Base-by-base conservation (phyloP, 2,797 vertebrate genomes). In the Netta rufina region DNA sequence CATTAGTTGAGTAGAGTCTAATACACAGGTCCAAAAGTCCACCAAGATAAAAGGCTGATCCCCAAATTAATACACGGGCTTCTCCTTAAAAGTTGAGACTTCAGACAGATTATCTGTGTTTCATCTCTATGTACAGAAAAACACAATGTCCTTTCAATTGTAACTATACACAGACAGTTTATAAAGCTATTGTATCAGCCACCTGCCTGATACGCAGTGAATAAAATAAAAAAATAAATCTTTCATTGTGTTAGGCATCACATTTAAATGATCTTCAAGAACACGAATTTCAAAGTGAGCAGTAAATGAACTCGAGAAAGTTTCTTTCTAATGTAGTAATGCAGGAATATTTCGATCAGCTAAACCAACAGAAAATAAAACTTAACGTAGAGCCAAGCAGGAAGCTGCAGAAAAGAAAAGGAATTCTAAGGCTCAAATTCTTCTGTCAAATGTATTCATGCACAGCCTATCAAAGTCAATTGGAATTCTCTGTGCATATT, bases 331-430 rank as follows among this genome's bases (percentile, higher is more conserved):
- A 61, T 56, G 33, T 24, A 87, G 49, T 33, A 82, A 60, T 1
- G 1, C 33, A 89, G 57, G 53, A 85, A 85, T 30, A 47, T 56
- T 92, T 75, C 2, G 2, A 54, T 75, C 36, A 86, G 41, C 33
- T 72, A 81, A 78, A 75, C 19, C n/a, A 84, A 86, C 38, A 84
- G 58, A 86, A 91, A 77, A 91, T 56, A 84, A 73, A 77, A 84
- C 20, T n/a, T 57, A 73, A 84, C 0, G 0, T 38, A 43, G 38
- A 66, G 62, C 41, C 17, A 66, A 87, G 66, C 58, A 95, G 60
- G 41, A 89, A 74, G 66, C 38, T 74, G 51, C 54, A 89, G 66
- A 51, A 90, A 88, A 82, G 49, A 70, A 72, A 90, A 21, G 21
- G 30, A 61, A 84, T 54, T 43, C 22, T 64, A 39, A 70, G 71